Base-by-base conservation (phyloP, 2,888 invertebrate species). In the Smittia sp. region DNA sequence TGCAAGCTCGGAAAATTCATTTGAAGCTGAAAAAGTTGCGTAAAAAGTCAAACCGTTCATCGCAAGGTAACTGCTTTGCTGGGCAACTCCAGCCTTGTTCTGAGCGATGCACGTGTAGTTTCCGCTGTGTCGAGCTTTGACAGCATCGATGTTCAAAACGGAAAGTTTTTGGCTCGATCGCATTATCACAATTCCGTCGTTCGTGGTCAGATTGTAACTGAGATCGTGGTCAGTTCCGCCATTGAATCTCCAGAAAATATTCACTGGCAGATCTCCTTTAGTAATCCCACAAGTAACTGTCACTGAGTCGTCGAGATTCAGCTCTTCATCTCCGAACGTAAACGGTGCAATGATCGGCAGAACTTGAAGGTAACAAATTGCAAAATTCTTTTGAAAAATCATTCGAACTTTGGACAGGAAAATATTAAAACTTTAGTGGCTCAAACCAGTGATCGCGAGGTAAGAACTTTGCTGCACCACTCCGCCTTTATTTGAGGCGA, bases 301-400 rank as follows among this genome's bases (percentile, higher is more conserved):
- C 74, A 89, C 88, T 80, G 88, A 85, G 82, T 92, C 91, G 78
- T 89, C 89, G 76, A 89, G 89, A 80, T 90, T 90, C n/a, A 80
- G 78, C 7, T 79, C 78, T 72, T 82, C 81, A 73, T 79, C 79
- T 70, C 83, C 82, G 77, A 83, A 82, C 69, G 79, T 80, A 76
- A 83, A 84, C 63, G 83, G 81, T 76, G 80, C 80, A 73, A 84
- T 82, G 79, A 81, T 81, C 18, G 83, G 83, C 39, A 80, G 77
- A 75, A 63, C 63, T 63, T 63, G 22, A 58, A 32, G 25, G 2
- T n/a, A 66, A 66, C 32, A 66, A 66, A 66, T 66, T 66, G 66
- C 66, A 66, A 66, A 66, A 66, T 25, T 66, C 25, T 11, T 18
- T 62, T 9, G 6, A 13, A 9, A 25, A 66, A n/a, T n/a, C n/a